Percentiles rank a stretch among this genome's conserved stretches.
phyloP scores from a whole-genome alignment of 2,113 vertebrate species.

The Puntigrus tetrazona region DNA sequence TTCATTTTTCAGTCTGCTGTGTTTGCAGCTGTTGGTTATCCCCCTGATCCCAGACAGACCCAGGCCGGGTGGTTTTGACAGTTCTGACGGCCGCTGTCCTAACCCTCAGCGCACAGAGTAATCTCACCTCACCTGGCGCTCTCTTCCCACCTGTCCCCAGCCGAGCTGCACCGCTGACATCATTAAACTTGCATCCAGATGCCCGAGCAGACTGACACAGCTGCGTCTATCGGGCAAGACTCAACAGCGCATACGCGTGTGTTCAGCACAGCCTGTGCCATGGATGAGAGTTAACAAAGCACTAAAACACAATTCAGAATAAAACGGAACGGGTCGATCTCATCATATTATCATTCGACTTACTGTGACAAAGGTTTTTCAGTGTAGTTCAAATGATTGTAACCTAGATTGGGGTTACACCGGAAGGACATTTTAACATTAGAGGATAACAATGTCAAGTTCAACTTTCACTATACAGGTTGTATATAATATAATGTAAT shows the following conservation, averaged over 20 bases:
- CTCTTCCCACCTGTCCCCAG: conserved; percentile 40
- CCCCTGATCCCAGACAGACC: conserved; percentile 45
- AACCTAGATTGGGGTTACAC: neutral
- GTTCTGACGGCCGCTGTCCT: conserved; percentile 51
- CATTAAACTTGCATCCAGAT: conserved; percentile 47
- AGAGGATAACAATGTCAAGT: neutral
- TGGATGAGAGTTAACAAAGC: neutral
- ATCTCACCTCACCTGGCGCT: conserved; percentile 55
- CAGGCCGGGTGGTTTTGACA: conserved; percentile 51
- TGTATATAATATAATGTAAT: neutral
- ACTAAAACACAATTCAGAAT: neutral
- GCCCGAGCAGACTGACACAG: conserved; percentile 27
- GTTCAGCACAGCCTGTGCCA: neutral
- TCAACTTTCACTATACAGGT: neutral
- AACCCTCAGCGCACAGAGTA: conserved; percentile 49
- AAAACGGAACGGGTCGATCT: neutral
- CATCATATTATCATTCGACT: neutral
- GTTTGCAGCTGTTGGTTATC: conserved; percentile 60
- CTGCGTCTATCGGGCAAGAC: conserved; percentile 5
- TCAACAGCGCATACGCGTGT: neutral
- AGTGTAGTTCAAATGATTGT: neutral
- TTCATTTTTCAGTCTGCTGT: conserved; percentile 36
- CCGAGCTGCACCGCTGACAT: conserved; percentile 31
- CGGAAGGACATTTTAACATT: neutral
- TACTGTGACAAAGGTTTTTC: neutral